Evolutionary conservation across 2,888 invertebrate genomes (phyloP), one percentile per base, ranked within the genome.

Genomic region (Tiphia femorata): DNA sequence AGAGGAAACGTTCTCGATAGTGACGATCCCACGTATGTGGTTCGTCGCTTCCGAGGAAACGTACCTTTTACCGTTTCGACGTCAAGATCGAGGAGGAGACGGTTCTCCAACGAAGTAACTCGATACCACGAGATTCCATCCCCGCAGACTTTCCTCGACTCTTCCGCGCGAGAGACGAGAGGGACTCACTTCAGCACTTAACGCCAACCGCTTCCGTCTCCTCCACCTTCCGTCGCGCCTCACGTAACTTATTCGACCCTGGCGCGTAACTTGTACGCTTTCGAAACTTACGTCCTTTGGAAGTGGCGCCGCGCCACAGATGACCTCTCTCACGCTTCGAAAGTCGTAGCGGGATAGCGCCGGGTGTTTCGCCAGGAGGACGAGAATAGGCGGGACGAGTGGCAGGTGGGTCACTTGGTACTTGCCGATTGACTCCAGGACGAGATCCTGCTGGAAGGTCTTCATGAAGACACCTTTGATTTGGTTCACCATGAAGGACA

Each of bases 321-420:
- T 35, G 23, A 86, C 62, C 14, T 75, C 72, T 20, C 75, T 75
- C 8, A 88, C 58, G 48, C 79, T 80, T 17, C 81, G 77, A 10
- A 87, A 74, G 69, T 88, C 84, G 67, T 80, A 86, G 14, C 82
- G 75, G 4, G 68, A 64, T 16, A 86, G 82, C 21, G 83, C 49
- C 0, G 86, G 86, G 67, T 85, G 82, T 64, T 87, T 86, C 10
- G 85, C 84, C 41, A 88, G 68, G 58, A 86, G 86, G 21, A 86
- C 75, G 27, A 86, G 74, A 33, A 88, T 78, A 0, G 88, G 86
- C 1, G 88, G 88, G 0, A 87, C 88, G 2, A 86, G 0, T 1
- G 72, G 60, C 51, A 82, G 3, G 37, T 68, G 58, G 2, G 76
- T 75, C 2, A 77, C 50, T 51, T 48, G 66, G 46, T 78, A 70